Conservation (phyloP, 2,888 invertebrate species). For the Scotopteryx bipunctaria region DNA sequence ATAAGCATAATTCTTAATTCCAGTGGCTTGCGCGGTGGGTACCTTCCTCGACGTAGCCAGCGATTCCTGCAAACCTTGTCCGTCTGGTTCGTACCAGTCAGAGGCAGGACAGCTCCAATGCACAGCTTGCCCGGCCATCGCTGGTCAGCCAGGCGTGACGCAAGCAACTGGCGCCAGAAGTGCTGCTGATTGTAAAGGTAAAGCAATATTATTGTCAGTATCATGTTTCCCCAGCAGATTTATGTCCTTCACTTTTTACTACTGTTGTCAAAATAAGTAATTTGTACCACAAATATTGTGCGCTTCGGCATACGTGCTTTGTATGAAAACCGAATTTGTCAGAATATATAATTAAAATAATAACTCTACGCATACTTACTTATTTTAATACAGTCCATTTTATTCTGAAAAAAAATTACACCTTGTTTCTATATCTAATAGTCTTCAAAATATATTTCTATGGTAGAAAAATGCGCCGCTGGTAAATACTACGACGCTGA, state of each 20-base stretch:
- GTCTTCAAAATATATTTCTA: background rate
- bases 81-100: constrained; percentile 96
- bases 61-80: constrained; percentile 92
- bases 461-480: constrained; percentile 92
- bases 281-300: too few relatives aligned
- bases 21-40: constrained; percentile 95
- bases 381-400: too few relatives aligned
- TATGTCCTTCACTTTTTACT: too few relatives aligned
- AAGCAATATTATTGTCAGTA: background rate
- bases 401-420: too few relatives aligned
- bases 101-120: constrained; percentile 95
- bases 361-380: too few relatives aligned
- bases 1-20: too few relatives aligned
- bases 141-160: constrained; percentile 95
- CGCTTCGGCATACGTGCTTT: too few relatives aligned
- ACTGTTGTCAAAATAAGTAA: too few relatives aligned
- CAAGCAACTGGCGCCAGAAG: constrained; percentile 93
- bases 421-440: background rate
- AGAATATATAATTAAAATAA: too few relatives aligned
- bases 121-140: constrained; percentile 93
- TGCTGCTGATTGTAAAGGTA: constrained; percentile 94
- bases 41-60: constrained; percentile 91
- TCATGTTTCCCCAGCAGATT: too few relatives aligned
- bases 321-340: too few relatives aligned
- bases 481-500: constrained; percentile 97